A percentile compares a stretch with the other conserved stretches of the same genome.
phyloP scores from a whole-genome alignment of 1,140 invertebrate genomes.

The Tetramorium parvispinum region DNA sequence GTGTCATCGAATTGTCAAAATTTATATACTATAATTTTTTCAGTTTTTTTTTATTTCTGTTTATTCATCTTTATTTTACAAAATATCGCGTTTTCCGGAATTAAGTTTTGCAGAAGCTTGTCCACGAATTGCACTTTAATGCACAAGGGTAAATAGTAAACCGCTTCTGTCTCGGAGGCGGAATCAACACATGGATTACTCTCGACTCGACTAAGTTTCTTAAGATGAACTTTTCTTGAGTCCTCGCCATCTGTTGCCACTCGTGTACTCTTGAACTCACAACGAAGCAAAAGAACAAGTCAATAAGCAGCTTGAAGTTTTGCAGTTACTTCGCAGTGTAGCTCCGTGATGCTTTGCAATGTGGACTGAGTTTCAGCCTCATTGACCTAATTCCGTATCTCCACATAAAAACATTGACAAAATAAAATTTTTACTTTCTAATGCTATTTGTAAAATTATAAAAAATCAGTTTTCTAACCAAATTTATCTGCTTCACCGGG shows the following conservation, averaged over 20 bases:
- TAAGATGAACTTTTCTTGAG: constrained; percentile 53
- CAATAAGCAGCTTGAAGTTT: constrained; percentile 60
- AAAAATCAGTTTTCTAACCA: background rate
- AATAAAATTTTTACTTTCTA: background rate
- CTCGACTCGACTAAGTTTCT: constrained; percentile 44
- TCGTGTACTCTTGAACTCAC: constrained; percentile 51
- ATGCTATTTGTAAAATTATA: background rate
- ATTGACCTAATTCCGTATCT: constrained; percentile 50
- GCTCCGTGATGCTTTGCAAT: constrained; percentile 13
- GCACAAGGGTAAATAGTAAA: constrained; percentile 32
- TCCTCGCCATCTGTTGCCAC: constrained; percentile 54
- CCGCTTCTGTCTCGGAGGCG: constrained; percentile 6
- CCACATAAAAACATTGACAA: background rate
- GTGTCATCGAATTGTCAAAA: background rate
- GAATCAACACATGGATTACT: constrained; percentile 48
- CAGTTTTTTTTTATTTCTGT: background rate
- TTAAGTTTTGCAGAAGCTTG: constrained; percentile 11
- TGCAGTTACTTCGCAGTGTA: constrained; percentile 29
- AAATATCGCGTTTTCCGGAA: background rate
- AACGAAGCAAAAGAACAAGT: constrained; percentile 52
- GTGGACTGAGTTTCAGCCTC: constrained; percentile 39
- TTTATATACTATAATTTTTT: background rate
- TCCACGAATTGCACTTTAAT: constrained; percentile 30
- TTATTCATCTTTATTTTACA: background rate
- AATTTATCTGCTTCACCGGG: background rate